phyloP scores from a whole-genome alignment of 2,888 invertebrate genomes.

The Tortricodes alternella region DNA sequence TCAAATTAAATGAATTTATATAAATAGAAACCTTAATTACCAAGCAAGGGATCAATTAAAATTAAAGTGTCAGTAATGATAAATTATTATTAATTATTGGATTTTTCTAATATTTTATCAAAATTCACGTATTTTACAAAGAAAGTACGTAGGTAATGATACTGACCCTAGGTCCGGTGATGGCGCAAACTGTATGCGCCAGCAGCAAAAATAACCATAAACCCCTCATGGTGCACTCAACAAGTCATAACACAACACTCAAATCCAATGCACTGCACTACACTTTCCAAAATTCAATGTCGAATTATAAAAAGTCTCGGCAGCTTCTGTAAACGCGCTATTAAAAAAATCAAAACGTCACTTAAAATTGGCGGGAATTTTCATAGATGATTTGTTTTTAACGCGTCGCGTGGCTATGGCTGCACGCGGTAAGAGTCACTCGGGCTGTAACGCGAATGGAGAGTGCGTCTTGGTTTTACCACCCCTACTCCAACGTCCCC shows the following conservation, averaged over 20 bases:
- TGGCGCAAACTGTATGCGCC: conserved; percentile 77
- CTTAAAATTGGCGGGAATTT: conserved; percentile 28
- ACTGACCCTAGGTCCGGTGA: conserved; percentile 77
- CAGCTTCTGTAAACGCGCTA: conserved; percentile 18
- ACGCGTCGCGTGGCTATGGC: conserved; percentile 49
- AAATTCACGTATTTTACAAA: no score
- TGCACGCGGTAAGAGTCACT: conserved; percentile 61
- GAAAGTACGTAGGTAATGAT: no score
- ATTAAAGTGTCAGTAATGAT: no score
- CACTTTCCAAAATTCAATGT: conserved; percentile 45
- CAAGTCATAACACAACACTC: conserved; percentile 71
- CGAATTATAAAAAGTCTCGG: conserved; percentile 22
- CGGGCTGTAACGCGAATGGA: conserved; percentile 65
- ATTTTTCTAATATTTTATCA: no score
- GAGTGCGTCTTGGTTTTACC: conserved; percentile 72
- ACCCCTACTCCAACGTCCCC: conserved; percentile 74
- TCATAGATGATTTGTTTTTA: conserved; percentile 37
- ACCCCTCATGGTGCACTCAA: conserved; percentile 77
- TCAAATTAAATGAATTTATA: no score
- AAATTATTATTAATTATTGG: no score
- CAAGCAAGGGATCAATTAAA: no score
- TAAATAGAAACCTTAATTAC: no score
- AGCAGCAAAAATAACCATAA: conserved; percentile 68
- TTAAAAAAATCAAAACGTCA: conserved; percentile 28
- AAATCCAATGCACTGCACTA: conserved; percentile 52